A percentile compares a stretch with the other conserved stretches of the same genome.
phyloP scores from a whole-genome alignment of 1,140 invertebrate genomes.

The Drosophila insularis region DNA sequence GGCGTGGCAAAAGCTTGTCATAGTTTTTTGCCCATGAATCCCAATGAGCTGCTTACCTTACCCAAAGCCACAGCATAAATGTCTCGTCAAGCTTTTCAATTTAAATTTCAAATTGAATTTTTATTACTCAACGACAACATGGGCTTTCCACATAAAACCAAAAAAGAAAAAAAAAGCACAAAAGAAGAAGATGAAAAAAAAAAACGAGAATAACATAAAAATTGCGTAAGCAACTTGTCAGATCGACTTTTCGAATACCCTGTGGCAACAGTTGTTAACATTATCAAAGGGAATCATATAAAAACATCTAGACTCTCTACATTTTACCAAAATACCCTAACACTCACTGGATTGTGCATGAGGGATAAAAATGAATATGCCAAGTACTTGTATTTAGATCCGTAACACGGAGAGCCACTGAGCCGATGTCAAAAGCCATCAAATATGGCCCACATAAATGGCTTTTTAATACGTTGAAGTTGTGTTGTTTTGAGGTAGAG shows the following conservation, averaged over 20 bases:
- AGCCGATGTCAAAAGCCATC: slow-evolving; percentile 71
- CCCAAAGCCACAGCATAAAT: slow-evolving; percentile 41
- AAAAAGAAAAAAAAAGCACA: neutral
- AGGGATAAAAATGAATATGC: slow-evolving; percentile 4
- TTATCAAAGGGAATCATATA: too few relatives aligned
- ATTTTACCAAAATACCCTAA: neutral
- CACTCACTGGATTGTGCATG: slow-evolving; percentile 15
- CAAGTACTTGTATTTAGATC: slow-evolving; percentile 37
- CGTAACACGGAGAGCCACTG: slow-evolving; percentile 50
- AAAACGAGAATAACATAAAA: neutral
- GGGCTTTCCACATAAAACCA: slow-evolving; percentile 42
- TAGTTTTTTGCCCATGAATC: slow-evolving; percentile 3
- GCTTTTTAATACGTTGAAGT: slow-evolving; percentile 78
- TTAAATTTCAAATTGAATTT: slow-evolving; percentile 77
- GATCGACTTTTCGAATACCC: neutral
- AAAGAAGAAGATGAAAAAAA: neutral
- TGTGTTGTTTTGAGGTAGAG: slow-evolving; percentile 39
- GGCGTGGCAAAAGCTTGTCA: too few relatives aligned
- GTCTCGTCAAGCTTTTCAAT: slow-evolving; percentile 68
- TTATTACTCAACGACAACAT: slow-evolving; percentile 52
- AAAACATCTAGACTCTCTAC: too few relatives aligned
- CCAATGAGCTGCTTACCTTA: slow-evolving; percentile 36
- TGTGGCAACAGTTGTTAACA: neutral
- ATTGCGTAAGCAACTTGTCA: neutral
- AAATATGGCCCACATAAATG: slow-evolving; percentile 75